These are phyloP conservation scores for Vesta saturnalis DNA, from an alignment of 2,888 invertebrate genomes.

Conservation along the genomic window DNA sequence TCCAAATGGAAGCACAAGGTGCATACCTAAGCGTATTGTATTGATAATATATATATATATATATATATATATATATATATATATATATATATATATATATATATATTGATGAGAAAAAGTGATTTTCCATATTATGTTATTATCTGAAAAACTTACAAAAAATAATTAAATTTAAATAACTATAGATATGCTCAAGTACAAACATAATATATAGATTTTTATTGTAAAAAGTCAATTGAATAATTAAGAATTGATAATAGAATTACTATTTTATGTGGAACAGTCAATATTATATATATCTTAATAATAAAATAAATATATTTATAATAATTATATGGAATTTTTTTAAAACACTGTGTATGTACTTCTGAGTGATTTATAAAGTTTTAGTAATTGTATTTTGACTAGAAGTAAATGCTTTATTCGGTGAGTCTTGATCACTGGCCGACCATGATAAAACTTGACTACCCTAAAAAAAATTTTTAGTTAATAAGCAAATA, in stretches of 20 bases:
- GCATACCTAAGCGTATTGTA: no score
- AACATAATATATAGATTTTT: conserved; percentile 30
- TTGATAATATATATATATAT: no score
- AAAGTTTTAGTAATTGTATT: conserved; percentile 62
- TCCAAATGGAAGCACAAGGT: no score
- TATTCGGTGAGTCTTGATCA: conserved; percentile 34
- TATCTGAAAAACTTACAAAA: neutral
- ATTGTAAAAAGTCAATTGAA: conserved; percentile 42
- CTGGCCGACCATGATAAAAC: conserved; percentile 42
- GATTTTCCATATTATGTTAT: no score
- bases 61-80: no score
- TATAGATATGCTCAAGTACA: conserved; percentile 12
- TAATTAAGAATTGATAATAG: conserved; percentile 24
- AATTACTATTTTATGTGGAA: conserved; percentile 41
- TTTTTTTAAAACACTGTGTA: conserved; percentile 26
- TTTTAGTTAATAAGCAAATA: neutral
- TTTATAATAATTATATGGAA: conserved; percentile 42
- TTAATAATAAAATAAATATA: conserved; percentile 47
- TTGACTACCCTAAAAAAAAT: conserved; percentile 40
- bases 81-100: no score
- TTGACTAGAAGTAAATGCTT: conserved; percentile 55
- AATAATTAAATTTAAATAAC: neutral
- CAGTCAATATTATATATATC: conserved; percentile 43
- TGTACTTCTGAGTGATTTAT: conserved; percentile 44
- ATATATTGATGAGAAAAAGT: no score